Conservation (phyloP, 2,888 invertebrate genomes). For the Coenonympha glycerion region DNA sequence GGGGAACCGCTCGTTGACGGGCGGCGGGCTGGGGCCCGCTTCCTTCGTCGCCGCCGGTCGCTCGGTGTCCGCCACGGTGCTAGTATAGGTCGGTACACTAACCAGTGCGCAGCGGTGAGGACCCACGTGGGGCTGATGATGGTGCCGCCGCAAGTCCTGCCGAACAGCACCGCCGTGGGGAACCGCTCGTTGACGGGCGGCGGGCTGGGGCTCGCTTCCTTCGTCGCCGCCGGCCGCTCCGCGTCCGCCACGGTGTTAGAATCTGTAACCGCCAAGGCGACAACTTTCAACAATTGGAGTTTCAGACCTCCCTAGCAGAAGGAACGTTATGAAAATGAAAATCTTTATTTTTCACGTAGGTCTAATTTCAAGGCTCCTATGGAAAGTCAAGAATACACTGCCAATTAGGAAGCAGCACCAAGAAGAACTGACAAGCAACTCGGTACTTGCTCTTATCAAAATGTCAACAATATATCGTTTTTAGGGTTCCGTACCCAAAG, state of each 20-base stretch:
- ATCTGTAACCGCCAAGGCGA: neutral
- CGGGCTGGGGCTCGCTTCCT: neutral
- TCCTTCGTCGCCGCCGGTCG: constrained; percentile 1
- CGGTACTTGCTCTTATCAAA: too few species aligned
- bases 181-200: constrained; percentile 30
- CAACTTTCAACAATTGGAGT: neutral
- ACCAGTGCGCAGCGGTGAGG: constrained; percentile 65
- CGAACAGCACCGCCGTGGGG: constrained; percentile 63
- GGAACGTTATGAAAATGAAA: too few species aligned
- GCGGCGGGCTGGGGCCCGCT: neutral
- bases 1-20: constrained; percentile 38
- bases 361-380: too few species aligned
- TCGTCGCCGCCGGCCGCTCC: neutral
- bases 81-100: constrained; percentile 19
- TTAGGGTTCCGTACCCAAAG: too few species aligned
- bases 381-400: too few species aligned
- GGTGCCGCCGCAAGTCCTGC: constrained; percentile 62
- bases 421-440: too few species aligned
- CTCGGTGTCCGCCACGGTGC: neutral
- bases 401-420: too few species aligned
- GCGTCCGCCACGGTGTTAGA: neutral
- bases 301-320: too few species aligned
- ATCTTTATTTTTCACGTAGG: too few species aligned
- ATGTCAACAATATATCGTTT: too few species aligned
- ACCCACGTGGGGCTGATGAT: constrained; percentile 63